Evolutionary conservation across 2,888 invertebrate genomes (phyloP), one percentile per base, ranked within the genome.

Genomic region (Tinea semifulvella): DNA sequence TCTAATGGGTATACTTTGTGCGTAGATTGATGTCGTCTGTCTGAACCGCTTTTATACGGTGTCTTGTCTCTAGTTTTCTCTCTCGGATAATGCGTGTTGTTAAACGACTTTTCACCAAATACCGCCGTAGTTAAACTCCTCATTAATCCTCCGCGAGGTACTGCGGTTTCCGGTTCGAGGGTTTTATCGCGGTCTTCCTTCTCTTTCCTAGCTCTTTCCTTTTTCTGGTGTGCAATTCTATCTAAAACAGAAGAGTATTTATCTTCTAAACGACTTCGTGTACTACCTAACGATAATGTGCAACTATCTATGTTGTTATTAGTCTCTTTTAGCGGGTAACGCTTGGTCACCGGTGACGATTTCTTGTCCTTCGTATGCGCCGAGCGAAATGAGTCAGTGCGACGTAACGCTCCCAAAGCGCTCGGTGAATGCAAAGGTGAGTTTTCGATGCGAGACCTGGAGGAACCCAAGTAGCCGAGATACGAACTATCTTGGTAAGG

Each of bases 201-300:
- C 52, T 75, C 74, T 49, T 65, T 73, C 48, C 65, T 65, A 39
- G 84, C 82, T 40, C 72, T 73, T 53, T 84, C 81, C 49, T 85
- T 82, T 58, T 84, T 84, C 53, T 85, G 77, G 40, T 67, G 65
- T 18, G 89, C 88, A 53, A 89, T 86, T 58, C 85, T 85, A 59
- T 91, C 90, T 56, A 92, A 72, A 16, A 91, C 86, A 13, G 89
- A 85, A 1, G 90, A 87, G 68, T 91, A 91, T 68, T 92, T 92
- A 61, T 92, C 90, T 73, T 91, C 91, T 55, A 91, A 73, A 13
- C 90, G 86, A 49, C 84, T 86, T 43, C 90, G 83, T 18, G 89
- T 87, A 48, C 74, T 75, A 38, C 85, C 85, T 39, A 76, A 38
- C 63, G 84, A 61, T 53, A 61, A 56, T 53, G 72, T 60, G 10